Percentiles rank a stretch among this genome's conserved stretches.
These are phyloP conservation scores for Nettapus auritus DNA, from an alignment of 2,113 vertebrate genomes.

Conservation along the genomic window DNA sequence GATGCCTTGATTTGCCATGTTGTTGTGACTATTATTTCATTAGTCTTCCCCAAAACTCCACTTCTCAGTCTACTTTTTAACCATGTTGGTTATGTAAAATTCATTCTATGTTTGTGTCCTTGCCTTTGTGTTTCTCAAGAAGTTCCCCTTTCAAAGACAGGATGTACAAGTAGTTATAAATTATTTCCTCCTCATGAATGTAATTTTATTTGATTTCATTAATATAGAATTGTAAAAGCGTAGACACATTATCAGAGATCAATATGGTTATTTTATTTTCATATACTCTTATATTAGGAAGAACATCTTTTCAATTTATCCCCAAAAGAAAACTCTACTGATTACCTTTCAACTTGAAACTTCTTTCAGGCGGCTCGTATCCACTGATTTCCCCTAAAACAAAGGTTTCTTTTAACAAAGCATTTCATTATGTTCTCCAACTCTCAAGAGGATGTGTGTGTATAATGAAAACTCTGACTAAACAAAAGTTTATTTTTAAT, in stretches of 20 bases:
- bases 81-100: background rate
- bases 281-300: background rate
- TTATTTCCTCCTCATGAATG: background rate
- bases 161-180: background rate
- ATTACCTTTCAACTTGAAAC: background rate
- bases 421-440: background rate
- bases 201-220: background rate
- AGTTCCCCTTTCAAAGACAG: background rate
- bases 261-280: background rate
- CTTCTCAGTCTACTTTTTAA: background rate
- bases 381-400: background rate
- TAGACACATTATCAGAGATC: background rate
- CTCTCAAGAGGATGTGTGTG: background rate
- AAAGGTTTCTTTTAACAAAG: slow-evolving; percentile 44
- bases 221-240: background rate
- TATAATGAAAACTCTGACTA: background rate
- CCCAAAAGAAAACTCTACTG: background rate
- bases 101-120: background rate
- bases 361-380: background rate
- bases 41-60: background rate
- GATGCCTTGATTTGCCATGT: rapidly evolving
- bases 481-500: slow-evolving; percentile 52
- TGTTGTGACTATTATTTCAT: background rate
- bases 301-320: background rate
- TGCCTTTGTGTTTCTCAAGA: background rate